Conservation (phyloP, 1,140 invertebrate genomes). For the Colletes latitarsis region DNA sequence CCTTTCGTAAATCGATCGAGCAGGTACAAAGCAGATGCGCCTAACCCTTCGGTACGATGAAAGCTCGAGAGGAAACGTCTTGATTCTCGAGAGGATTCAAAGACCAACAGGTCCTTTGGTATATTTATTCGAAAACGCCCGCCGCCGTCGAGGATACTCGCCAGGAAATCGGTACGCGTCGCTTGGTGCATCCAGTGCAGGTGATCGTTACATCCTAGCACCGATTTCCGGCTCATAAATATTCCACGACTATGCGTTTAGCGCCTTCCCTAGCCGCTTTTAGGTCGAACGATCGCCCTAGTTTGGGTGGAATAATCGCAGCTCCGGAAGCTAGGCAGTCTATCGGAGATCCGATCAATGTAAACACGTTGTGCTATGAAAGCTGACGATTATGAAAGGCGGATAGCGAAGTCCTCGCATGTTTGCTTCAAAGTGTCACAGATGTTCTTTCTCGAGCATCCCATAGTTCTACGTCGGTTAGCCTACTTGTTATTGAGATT, state of each 20-base stretch:
- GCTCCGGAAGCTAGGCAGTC: neutral
- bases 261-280: neutral
- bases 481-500: too few species aligned
- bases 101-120: slow-evolving; percentile 34
- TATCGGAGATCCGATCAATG: neutral
- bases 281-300: neutral
- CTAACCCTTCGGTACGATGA: slow-evolving; percentile 41
- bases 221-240: slow-evolving; percentile 31
- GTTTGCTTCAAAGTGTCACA: neutral
- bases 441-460: too few species aligned
- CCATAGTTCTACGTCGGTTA: too few species aligned
- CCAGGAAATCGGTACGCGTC: slow-evolving; percentile 27
- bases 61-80: slow-evolving; percentile 53
- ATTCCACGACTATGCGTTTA: neutral
- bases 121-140: slow-evolving; percentile 23
- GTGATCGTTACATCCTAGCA: slow-evolving; percentile 28
- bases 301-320: neutral
- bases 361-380: neutral
- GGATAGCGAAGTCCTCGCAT: neutral
- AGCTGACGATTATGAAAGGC: too few species aligned
- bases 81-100: slow-evolving; percentile 45
- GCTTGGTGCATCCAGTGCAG: slow-evolving; percentile 24
- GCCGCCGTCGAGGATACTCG: slow-evolving; percentile 13
- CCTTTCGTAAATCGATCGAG: slow-evolving; percentile 53
- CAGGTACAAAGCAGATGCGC: slow-evolving; percentile 63